A percentile compares a stretch with the other conserved stretches of the same genome.
phyloP scores from a whole-genome alignment of 1,140 invertebrate genomes.

The Drosophila lini region DNA sequence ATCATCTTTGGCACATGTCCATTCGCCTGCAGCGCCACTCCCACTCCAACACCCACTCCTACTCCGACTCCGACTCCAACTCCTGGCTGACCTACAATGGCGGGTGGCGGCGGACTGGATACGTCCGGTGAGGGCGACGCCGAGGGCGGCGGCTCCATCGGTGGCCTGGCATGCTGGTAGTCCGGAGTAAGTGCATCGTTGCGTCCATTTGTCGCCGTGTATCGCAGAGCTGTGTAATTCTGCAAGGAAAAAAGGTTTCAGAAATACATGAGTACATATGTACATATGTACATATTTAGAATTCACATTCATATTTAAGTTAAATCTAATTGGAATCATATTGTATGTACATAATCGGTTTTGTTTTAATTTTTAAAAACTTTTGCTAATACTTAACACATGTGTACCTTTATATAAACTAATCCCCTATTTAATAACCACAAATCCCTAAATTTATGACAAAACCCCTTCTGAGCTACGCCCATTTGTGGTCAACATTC shows the following conservation, averaged over 20 bases:
- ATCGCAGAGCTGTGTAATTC: constrained; percentile 78
- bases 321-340: too few relatives aligned
- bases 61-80: constrained; percentile 38
- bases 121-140: constrained; percentile 70
- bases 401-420: not conserved
- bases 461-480: constrained; percentile 9
- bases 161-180: constrained; percentile 75
- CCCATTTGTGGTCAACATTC: constrained; percentile 57
- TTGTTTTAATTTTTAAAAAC: too few relatives aligned
- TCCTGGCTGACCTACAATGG: constrained; percentile 43
- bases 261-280: too few relatives aligned
- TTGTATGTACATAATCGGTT: too few relatives aligned
- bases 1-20: constrained; percentile 82
- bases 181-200: constrained; percentile 71
- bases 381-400: not conserved
- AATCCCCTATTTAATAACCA: not conserved
- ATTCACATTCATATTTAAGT: not conserved
- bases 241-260: constrained; percentile 13
- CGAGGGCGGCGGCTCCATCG: constrained; percentile 68
- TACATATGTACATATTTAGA: too few relatives aligned
- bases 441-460: not conserved
- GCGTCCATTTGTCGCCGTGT: constrained; percentile 76
- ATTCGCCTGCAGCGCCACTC: constrained; percentile 52
- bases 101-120: constrained; percentile 46
- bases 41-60: constrained; percentile 27